These are phyloP conservation scores for Vanessa tameamea DNA, from an alignment of 1,140 invertebrate species.

Conservation along the genomic window DNA sequence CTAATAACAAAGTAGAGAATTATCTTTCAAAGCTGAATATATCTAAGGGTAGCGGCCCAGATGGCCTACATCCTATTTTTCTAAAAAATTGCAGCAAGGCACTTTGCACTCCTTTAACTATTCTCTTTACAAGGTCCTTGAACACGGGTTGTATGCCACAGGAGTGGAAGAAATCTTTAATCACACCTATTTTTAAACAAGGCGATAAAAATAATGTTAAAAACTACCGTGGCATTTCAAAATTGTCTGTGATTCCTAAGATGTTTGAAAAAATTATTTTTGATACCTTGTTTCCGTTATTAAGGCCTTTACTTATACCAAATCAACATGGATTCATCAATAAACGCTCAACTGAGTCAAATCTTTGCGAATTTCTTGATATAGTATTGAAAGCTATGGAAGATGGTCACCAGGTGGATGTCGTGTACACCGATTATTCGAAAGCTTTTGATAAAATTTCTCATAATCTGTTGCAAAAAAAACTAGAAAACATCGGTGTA, in stretches of 20 bases:
- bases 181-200: constrained; percentile 25
- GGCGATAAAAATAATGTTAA: constrained; percentile 15
- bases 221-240: constrained; percentile 15
- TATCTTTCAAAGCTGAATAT: constrained; percentile 19
- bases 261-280: constrained; percentile 14
- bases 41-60: constrained; percentile 8
- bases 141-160: constrained; percentile 6
- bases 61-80: constrained; percentile 19
- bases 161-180: constrained; percentile 23
- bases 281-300: not conserved
- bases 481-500: not conserved
- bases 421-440: not conserved
- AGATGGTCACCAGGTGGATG: constrained; percentile 5
- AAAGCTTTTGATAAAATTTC: constrained; percentile 15
- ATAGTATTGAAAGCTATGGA: constrained; percentile 17
- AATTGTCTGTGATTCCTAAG: constrained; percentile 16
- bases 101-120: constrained; percentile 11
- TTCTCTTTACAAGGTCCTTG: constrained; percentile 16
- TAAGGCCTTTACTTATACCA: not conserved
- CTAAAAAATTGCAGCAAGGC: constrained; percentile 16
- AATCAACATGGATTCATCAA: constrained; percentile 12
- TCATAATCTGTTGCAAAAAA: constrained; percentile 13
- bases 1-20: constrained; percentile 16
- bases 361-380: constrained; percentile 20
- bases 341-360: not conserved